Base-by-base conservation (phyloP, 2,888 invertebrate species). In the Eledona agricola region DNA sequence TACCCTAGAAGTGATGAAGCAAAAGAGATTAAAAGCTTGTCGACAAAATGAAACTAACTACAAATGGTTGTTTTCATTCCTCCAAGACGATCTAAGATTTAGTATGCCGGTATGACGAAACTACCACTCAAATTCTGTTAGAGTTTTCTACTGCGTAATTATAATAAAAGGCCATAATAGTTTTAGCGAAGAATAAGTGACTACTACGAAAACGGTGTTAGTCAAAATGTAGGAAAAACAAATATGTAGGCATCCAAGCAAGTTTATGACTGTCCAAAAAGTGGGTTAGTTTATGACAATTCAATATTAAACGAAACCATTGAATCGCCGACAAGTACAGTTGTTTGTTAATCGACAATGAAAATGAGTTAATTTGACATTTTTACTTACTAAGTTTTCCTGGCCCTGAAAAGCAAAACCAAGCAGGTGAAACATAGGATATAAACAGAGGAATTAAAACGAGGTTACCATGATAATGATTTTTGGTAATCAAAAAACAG, bases 1-100 rank as follows among this genome's bases (percentile, higher is more conserved):
- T 95, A 28, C 94, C 94, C 92, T 93, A 82, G 11, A 83, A 83
- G 64, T 51, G 40, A 63, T 6, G 11, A 32, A 32, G 11, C 11
- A 17, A 22, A 37, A 32, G 5, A 20, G 9, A 19, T 20, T 19
- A 28, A 40, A 38, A 38, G 4, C 12, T 10, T 26, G 10, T 16
- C 9, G n/a, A 13, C 4, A 11, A 42, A 25, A 11, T 23, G 1
- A 28, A 26, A 12, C 7, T 15, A 6, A 6, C 16, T 38, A 46
- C 46, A 37, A 34, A 10, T n/a, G 5, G 16, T 32, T 25, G 34
- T 9, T 26, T 51, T 17, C 20, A 17, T 19, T 40, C 37, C 17
- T 28, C 23, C 6, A 11, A 28, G 28, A 20, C n/a, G 35, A 22
- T 34, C 37, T 51, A 29, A 42, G 29, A 28, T 54, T 49, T 34